Evolutionary conservation across 2,888 invertebrate species (phyloP), one percentile per base, ranked within the genome.

Genomic region (Limnephilus rhombicus): DNA sequence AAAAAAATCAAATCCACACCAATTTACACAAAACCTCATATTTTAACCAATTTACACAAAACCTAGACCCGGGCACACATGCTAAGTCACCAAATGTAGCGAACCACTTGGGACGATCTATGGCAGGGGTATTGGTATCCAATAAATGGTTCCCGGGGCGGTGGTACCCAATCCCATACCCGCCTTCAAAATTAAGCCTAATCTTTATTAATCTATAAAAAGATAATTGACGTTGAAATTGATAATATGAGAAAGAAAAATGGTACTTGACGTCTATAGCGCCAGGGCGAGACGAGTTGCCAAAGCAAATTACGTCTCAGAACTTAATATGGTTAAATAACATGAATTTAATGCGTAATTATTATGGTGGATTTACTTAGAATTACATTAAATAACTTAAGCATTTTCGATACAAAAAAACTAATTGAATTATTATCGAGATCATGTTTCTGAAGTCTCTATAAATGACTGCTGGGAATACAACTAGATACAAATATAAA

Each of bases 141-240:
- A 31, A 31, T 31, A 31, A 31, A 31, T 31, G 31, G 31, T 1
- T 31, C 1, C 31, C 31, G 31, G 31, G 31, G 31, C n/a, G 31
- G 31, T 2, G 31, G 31, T 31, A 31, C 31, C 31, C 31, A 31
- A 1, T 31, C 31, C 31, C 31, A 31, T 31, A 31, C 31, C 31
- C 31, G 1, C 31, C 31, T 31, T 2, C 2, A 31, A 31, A 31
- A 31, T 31, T 31, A 24, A 68, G 24, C 24, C 5, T 24, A 24
- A n/a, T 68, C 9, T 68, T 24, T 24, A 68, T 68, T 5, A 9
- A 7, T n/a, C 24, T 24, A n/a, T 9, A 24, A 24, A 24, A 68
- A 68, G 15, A 18, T 53, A 80, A 92, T 89, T 92, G 87, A 85
- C 37, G 85, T 82, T 87, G 91, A 92, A 86, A 87, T 92, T 34